These are phyloP conservation scores for Bungarus multicinctus DNA, from an alignment of 2,113 vertebrate genomes.

Conservation along the genomic window DNA sequence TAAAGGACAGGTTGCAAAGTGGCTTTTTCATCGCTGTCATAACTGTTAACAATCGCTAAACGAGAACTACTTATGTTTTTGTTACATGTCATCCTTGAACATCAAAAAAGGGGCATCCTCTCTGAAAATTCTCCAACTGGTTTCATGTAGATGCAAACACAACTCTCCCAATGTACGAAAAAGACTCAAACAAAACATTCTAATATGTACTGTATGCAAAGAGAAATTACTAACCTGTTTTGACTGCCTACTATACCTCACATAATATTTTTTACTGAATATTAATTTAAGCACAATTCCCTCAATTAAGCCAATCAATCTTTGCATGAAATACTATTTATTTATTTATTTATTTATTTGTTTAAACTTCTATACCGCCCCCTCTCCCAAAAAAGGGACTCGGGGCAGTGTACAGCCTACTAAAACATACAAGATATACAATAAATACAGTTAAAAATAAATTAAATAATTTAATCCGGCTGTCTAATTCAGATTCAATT, in stretches of 20 bases:
- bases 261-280: not conserved
- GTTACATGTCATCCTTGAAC: not conserved
- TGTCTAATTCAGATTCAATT: too few species aligned
- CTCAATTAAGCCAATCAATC: not conserved
- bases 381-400: too few species aligned
- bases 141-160: not conserved
- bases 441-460: too few species aligned
- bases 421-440: too few species aligned
- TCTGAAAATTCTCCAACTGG: not conserved
- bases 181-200: not conserved
- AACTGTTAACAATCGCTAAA: not conserved
- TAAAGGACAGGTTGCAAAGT: not conserved
- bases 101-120: not conserved
- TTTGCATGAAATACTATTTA: not conserved
- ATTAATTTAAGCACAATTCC: not conserved
- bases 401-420: too few species aligned
- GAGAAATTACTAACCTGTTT: not conserved
- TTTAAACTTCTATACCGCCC: too few species aligned
- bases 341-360: too few species aligned
- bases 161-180: not conserved
- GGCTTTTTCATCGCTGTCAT: not conserved
- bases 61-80: not conserved
- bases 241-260: not conserved
- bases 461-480: too few species aligned
- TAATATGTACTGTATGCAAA: not conserved